Evolutionary conservation across 2,113 vertebrate genomes (phyloP).

Genomic region (Mystacornis crossleyi): DNA sequence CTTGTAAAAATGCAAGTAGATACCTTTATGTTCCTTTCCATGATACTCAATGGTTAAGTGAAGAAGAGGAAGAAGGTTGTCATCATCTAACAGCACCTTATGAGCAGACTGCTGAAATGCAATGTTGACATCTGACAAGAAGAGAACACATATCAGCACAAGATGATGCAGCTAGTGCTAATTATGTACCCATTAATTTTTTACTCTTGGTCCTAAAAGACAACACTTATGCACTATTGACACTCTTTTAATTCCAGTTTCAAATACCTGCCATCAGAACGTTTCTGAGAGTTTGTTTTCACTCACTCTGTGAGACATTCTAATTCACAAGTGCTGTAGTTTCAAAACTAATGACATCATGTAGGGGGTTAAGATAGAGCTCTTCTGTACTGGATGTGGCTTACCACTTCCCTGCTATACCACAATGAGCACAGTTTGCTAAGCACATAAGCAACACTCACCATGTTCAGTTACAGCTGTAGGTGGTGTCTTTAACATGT

Average conservation of each 20-base stretch:
- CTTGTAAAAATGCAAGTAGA: background rate
- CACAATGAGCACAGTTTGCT: background rate
- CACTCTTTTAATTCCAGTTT: background rate
- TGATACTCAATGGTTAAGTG: constrained; percentile 94
- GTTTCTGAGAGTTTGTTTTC: background rate
- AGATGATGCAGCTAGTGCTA: background rate
- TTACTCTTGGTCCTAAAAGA: background rate
- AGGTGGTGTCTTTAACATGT: constrained; percentile 95
- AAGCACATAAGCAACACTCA: constrained; percentile 56
- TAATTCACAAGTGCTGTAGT: background rate
- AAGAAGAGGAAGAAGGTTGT: constrained; percentile 94
- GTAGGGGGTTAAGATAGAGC: background rate
- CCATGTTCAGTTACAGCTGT: constrained; percentile 96
- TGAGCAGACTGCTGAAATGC: constrained; percentile 97
- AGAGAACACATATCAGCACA: background rate
- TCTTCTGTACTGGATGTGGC: background rate
- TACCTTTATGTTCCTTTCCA: constrained; percentile 94
- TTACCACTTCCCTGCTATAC: background rate
- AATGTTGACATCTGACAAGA: constrained; percentile 89
- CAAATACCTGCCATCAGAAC: background rate
- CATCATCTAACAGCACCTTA: constrained; percentile 94
- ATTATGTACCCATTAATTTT: background rate
- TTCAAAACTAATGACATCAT: background rate
- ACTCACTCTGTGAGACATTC: background rate
- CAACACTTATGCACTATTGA: background rate